Conservation (phyloP, 2,797 vertebrate species). For the Enteromius afrohamiltoni region DNA sequence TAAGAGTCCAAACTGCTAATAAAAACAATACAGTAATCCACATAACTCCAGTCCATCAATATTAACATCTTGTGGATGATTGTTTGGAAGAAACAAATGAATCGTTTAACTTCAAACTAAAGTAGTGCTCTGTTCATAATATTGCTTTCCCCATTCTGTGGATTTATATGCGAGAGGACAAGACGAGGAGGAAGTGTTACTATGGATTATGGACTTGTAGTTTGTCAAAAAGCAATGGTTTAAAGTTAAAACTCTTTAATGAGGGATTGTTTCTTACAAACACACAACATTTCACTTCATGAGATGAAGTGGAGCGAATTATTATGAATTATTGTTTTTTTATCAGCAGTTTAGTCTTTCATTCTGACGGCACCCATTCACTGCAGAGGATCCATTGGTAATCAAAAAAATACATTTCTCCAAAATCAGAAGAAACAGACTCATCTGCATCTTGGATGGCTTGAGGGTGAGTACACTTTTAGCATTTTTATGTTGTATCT, state of each 20-base stretch:
- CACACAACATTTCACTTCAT: neutral
- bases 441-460: neutral
- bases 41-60: no score
- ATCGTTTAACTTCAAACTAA: neutral
- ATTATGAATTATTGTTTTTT: neutral
- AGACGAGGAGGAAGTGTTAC: neutral
- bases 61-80: no score
- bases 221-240: neutral
- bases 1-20: neutral
- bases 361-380: neutral
- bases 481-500: neutral
- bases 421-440: neutral
- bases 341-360: neutral
- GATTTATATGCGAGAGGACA: neutral
- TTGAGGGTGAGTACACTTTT: neutral
- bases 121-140: neutral
- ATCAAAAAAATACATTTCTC: neutral
- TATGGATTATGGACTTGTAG: neutral
- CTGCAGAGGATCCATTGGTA: neutral
- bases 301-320: neutral
- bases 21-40: neutral
- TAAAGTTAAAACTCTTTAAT: no score
- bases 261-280: no score
- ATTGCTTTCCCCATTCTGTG: neutral
- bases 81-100: no score